These are phyloP conservation scores for Crossaster papposus DNA, from an alignment of 53 echinoderm and acorn worm genomes.

Conservation along the genomic window DNA sequence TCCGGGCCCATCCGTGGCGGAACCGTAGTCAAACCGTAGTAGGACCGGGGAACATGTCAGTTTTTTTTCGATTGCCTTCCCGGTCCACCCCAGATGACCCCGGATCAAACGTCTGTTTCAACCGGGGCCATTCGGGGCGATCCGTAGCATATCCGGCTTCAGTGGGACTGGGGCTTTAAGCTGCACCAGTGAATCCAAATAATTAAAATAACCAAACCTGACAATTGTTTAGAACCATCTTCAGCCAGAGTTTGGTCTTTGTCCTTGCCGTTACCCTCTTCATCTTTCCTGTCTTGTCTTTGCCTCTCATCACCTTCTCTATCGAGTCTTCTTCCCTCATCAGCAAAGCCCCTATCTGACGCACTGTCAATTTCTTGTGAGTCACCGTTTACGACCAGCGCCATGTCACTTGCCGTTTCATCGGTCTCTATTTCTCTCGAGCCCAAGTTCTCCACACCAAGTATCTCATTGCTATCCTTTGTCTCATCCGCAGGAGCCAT, in stretches of 20 bases:
- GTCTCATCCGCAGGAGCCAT: background rate
- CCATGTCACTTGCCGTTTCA: background rate
- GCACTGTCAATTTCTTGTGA: background rate
- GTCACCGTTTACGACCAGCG: background rate
- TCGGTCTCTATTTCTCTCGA: background rate
- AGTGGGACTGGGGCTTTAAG: too few relatives aligned
- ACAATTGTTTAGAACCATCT: background rate
- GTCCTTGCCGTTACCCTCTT: background rate
- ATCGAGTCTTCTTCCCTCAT: background rate
- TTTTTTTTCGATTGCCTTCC: too few relatives aligned
- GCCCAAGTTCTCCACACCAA: background rate
- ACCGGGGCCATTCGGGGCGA: too few relatives aligned
- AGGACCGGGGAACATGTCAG: too few relatives aligned
- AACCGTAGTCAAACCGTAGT: too few relatives aligned
- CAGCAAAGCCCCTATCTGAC: background rate
- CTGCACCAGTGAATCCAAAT: too few relatives aligned
- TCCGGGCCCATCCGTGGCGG: too few relatives aligned
- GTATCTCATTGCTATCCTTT: background rate
- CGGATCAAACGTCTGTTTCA: too few relatives aligned
- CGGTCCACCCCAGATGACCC: too few relatives aligned
- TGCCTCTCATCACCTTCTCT: background rate
- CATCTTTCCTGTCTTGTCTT: background rate
- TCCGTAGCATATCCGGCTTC: too few relatives aligned
- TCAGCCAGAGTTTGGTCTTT: background rate
- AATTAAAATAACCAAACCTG: conserved; percentile 8